phyloP scores from a whole-genome alignment of 2,797 vertebrate genomes.

The Cottoperca gobio region DNA sequence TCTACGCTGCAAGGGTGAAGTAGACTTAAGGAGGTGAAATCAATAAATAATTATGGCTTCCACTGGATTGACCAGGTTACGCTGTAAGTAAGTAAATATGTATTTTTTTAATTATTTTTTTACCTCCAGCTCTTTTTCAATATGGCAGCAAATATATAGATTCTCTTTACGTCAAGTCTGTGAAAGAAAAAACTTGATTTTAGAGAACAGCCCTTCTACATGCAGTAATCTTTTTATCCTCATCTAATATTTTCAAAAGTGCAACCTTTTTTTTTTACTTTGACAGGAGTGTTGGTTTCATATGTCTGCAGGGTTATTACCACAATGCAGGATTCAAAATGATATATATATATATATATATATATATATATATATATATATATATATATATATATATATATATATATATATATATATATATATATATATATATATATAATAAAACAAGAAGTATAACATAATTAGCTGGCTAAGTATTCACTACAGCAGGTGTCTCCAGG shows the following conservation, averaged over 20 bases:
- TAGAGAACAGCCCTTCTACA: background rate
- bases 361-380: too few species aligned
- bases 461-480: too few species aligned
- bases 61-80: conserved; percentile 7
- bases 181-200: conserved; percentile 17
- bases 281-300: background rate
- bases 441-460: too few species aligned
- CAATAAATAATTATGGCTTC: conserved; percentile 35
- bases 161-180: conserved; percentile 16
- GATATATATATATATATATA: too few species aligned
- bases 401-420: too few species aligned
- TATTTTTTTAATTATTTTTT: background rate
- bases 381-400: too few species aligned
- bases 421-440: too few species aligned
- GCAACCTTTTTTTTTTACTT: background rate
- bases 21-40: conserved; percentile 27
- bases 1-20: background rate
- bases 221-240: background rate
- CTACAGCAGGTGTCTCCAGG: too few species aligned
- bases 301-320: background rate
- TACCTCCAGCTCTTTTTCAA: background rate
- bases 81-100: too few species aligned
- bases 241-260: background rate
- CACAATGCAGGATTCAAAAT: background rate
- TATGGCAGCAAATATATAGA: conserved; percentile 11